Evolutionary conservation across 2,797 vertebrate species (phyloP), one percentile per base, ranked within the genome.

Genomic region (Chaunax sp.): DNA sequence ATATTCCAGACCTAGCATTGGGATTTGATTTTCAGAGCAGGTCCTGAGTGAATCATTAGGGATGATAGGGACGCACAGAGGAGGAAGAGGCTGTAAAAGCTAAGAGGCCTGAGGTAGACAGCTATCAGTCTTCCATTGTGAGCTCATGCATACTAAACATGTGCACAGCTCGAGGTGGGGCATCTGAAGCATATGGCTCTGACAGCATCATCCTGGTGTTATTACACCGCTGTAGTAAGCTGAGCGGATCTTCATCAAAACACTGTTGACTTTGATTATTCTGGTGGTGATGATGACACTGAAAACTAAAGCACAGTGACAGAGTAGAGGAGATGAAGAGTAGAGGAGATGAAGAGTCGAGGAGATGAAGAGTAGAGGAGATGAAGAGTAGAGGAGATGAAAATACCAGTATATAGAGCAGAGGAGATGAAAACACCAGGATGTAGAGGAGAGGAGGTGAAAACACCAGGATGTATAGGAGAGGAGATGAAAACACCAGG

Each of bases 11-110:
- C 75, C 79, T 83, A 66, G 66, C 70, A 71, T 46, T 41, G 81
- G 75, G 83, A 88, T 87, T 89, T 88, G 56, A 83, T 85, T 86
- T 87, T 87, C 78, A 80, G 80, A 88, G 88, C 77, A 81, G 76
- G 75, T 82, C 75, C 71, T 81, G 56, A 84, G 77, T 86, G 80
- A 91, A 87, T 85, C 79, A 89, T 88, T 88, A 87, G 84, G 82
- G 77, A 79, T 81, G 75, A 90, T 81, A 76, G 77, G 69, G 75
- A 77, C 74, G 79, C 56, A 63, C 65, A 44, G 46, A 78, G 80
- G 66, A 85, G 67, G 77, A 81, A 64, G 69, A 67, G 62, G 80
- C 84, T 53, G 74, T 81, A 77, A 89, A 89, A 88, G 78, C 87
- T 78, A 74, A 79, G 85, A 80, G 63, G 81, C 84, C 72, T 0